Evolutionary conservation across 2,797 vertebrate genomes (phyloP).

Genomic region (Argya squamiceps): DNA sequence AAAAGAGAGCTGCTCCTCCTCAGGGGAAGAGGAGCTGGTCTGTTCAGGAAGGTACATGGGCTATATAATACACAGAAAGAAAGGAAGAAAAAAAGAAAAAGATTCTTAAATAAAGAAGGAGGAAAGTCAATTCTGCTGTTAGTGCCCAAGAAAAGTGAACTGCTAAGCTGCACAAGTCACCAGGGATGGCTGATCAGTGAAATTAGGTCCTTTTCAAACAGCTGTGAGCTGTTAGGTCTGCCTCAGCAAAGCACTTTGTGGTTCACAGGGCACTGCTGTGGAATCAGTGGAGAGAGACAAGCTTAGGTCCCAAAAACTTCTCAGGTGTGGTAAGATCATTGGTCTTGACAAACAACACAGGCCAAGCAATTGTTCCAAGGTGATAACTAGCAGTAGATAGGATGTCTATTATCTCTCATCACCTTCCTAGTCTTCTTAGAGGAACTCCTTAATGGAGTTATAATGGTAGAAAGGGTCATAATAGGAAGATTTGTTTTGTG

Average conservation of each 20-base stretch:
- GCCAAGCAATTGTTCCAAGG: not conserved
- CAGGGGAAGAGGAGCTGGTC: not conserved
- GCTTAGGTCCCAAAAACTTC: not conserved
- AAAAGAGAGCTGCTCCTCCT: too few relatives aligned
- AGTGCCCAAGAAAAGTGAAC: not conserved
- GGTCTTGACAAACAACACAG: not conserved
- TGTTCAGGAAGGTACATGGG: not conserved
- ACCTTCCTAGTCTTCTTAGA: not conserved
- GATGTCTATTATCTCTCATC: not conserved
- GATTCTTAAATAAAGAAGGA: not conserved
- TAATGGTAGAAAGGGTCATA: not conserved
- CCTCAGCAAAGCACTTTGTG: not conserved
- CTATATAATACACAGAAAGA: rapidly evolving
- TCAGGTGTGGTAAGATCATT: not conserved
- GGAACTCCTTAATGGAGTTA: not conserved
- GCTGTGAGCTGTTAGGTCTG: not conserved
- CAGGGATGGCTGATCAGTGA: not conserved
- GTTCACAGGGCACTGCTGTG: not conserved
- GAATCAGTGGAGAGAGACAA: not conserved
- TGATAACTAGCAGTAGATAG: not conserved
- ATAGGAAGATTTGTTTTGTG: not conserved
- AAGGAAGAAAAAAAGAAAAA: not conserved
- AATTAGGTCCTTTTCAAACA: not conserved
- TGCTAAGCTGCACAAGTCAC: not conserved
- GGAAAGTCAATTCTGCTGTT: not conserved